Evolutionary conservation across 1,140 invertebrate species (phyloP).

Genomic region (Megathymus violae): DNA sequence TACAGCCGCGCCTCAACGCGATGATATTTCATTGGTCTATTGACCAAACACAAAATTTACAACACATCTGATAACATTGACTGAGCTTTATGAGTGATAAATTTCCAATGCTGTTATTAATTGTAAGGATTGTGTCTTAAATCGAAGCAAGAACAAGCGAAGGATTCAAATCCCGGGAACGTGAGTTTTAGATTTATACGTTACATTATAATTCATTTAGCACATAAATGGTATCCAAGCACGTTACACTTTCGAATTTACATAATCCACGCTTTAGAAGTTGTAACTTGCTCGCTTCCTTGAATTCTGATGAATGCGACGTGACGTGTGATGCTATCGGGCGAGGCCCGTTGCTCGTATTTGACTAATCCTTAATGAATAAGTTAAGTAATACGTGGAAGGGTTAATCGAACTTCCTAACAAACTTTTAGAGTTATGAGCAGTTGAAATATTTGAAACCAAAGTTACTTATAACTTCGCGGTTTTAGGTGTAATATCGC

Average conservation of each 20-base stretch:
- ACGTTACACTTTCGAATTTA: conserved; percentile 9
- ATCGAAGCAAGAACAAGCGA: too few relatives aligned
- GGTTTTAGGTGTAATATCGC: too few relatives aligned
- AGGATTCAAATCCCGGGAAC: neutral
- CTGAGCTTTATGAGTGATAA: too few relatives aligned
- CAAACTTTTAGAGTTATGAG: too few relatives aligned
- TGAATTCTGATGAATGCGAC: conserved; percentile 27
- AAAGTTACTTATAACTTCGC: too few relatives aligned
- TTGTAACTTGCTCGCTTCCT: conserved; percentile 24
- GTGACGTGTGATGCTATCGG: conserved; percentile 6
- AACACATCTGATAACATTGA: too few relatives aligned
- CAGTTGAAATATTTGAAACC: too few relatives aligned
- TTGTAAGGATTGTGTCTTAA: too few relatives aligned
- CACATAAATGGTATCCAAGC: neutral
- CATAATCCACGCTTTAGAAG: conserved; percentile 22
- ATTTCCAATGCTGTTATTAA: too few relatives aligned
- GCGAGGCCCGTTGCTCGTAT: neutral
- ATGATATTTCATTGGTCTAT: too few relatives aligned
- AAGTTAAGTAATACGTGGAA: neutral
- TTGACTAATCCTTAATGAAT: neutral
- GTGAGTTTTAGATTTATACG: neutral
- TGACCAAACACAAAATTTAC: too few relatives aligned
- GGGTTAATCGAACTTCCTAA: neutral
- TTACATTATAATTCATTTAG: neutral
- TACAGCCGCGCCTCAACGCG: too few relatives aligned